Evolutionary conservation across 2,797 vertebrate genomes (phyloP).

Genomic region (Thaleichthys pacificus): DNA sequence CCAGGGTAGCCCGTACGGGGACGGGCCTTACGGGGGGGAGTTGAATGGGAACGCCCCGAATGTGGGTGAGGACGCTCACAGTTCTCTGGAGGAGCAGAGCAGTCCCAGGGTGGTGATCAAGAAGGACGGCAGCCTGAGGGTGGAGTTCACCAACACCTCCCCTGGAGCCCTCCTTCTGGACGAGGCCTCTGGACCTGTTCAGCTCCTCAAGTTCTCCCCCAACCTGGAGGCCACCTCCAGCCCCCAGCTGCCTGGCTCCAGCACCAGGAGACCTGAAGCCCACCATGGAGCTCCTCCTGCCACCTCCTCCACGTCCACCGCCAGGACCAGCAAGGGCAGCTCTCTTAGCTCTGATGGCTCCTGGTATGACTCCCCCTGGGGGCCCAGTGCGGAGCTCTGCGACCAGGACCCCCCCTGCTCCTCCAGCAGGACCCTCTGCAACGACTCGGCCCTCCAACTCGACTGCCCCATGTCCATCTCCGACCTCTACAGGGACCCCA

Average conservation of each 20-base stretch:
- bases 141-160: conserved; percentile 87
- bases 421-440: conserved; percentile 66
- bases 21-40: conserved; percentile 57
- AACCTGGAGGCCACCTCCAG: conserved; percentile 75
- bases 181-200: conserved; percentile 83
- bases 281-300: conserved; percentile 63
- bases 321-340: conserved; percentile 90
- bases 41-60: conserved; percentile 74
- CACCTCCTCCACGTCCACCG: conserved; percentile 76
- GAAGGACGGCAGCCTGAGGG: conserved; percentile 86
- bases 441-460: conserved; percentile 71
- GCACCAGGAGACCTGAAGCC: conserved; percentile 64
- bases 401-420: conserved; percentile 78
- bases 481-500: conserved; percentile 80
- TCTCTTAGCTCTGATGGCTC: conserved; percentile 91
- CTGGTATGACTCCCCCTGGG: conserved; percentile 96
- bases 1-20: conserved; percentile 67
- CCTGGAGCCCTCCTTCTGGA: conserved; percentile 68
- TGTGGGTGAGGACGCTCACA: conserved; percentile 66
- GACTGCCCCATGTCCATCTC: conserved; percentile 79
- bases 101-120: conserved; percentile 93
- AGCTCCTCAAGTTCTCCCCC: conserved; percentile 90
- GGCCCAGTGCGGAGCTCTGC: conserved; percentile 76
- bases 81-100: conserved; percentile 74
- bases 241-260: conserved; percentile 67